A percentile compares a stretch with the other conserved stretches of the same genome.
Evolutionary conservation across 2,888 invertebrate genomes (phyloP).

Genomic region (Acanthacorydalis orientalis): DNA sequence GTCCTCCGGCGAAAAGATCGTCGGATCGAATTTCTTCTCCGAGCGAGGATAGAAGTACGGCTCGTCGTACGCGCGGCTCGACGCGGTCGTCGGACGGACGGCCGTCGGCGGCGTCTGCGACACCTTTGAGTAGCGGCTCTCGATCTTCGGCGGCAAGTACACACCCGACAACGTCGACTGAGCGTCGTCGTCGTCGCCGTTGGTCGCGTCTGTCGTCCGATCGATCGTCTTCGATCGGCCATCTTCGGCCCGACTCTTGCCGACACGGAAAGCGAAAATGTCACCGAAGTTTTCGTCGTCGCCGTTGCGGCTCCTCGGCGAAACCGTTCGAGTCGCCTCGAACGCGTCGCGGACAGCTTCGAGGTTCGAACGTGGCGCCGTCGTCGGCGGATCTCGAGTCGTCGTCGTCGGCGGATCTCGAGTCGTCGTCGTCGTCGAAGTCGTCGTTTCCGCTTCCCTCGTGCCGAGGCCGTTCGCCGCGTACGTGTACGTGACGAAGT

Average conservation of each 20-base stretch:
- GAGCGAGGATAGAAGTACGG: background rate
- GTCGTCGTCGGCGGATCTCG: background rate
- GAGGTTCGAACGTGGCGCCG: background rate
- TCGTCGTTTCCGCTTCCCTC: too few species aligned
- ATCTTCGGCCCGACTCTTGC: too few species aligned
- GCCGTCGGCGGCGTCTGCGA: slow-evolving; percentile 1
- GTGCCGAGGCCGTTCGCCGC: background rate
- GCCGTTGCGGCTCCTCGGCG: too few species aligned
- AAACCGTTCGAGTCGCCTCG: background rate
- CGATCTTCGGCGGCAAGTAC: slow-evolving; percentile 1
- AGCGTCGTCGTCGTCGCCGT: too few species aligned
- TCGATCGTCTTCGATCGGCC: too few species aligned
- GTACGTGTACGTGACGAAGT: slow-evolving; percentile 5
- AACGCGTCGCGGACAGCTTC: background rate
- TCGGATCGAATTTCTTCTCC: slow-evolving; percentile 13
- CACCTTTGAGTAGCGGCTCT: slow-evolving; percentile 2
- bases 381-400: background rate
- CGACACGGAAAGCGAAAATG: too few species aligned
- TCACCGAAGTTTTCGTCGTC: too few species aligned
- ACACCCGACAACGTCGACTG: background rate
- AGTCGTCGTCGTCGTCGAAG: too few species aligned
- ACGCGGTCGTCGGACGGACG: slow-evolving; percentile 12
- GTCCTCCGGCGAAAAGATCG: slow-evolving; percentile 13
- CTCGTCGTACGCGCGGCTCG: slow-evolving; percentile 4
- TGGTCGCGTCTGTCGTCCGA: too few species aligned